These are phyloP conservation scores for Brachionus paranguensis DNA, from an alignment of 1,140 invertebrate species.

Conservation along the genomic window DNA sequence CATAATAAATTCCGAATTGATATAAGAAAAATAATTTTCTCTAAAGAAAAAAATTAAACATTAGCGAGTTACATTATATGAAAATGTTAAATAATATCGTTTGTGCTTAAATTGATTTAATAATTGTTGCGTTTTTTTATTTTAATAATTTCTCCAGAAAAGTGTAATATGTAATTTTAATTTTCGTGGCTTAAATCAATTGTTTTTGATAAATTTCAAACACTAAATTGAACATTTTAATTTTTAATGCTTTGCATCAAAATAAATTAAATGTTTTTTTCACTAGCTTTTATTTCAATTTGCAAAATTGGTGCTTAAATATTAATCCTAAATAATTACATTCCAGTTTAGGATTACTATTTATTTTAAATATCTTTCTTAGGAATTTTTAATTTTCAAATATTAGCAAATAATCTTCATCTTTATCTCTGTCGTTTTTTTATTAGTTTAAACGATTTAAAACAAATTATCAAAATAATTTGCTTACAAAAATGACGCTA, in stretches of 20 bases:
- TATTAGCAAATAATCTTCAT: too few relatives aligned
- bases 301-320: not conserved
- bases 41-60: not conserved
- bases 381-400: too few relatives aligned
- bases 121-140: not conserved
- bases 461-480: too few relatives aligned
- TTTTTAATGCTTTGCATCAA: not conserved
- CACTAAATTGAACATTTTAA: not conserved
- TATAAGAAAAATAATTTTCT: not conserved
- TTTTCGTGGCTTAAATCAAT: not conserved
- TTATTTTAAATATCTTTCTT: too few relatives aligned
- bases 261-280: not conserved
- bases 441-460: too few relatives aligned
- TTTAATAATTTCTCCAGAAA: not conserved
- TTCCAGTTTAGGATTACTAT: not conserved
- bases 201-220: not conserved
- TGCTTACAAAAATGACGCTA: too few relatives aligned
- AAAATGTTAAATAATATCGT: not conserved
- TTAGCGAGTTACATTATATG: not conserved
- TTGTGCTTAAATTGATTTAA: not conserved
- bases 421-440: too few relatives aligned
- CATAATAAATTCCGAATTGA: not conserved
- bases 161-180: not conserved
- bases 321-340: not conserved
- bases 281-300: not conserved